These are phyloP conservation scores for Platypus cylindrus DNA, from an alignment of 2,888 invertebrate genomes.

Conservation along the genomic window DNA sequence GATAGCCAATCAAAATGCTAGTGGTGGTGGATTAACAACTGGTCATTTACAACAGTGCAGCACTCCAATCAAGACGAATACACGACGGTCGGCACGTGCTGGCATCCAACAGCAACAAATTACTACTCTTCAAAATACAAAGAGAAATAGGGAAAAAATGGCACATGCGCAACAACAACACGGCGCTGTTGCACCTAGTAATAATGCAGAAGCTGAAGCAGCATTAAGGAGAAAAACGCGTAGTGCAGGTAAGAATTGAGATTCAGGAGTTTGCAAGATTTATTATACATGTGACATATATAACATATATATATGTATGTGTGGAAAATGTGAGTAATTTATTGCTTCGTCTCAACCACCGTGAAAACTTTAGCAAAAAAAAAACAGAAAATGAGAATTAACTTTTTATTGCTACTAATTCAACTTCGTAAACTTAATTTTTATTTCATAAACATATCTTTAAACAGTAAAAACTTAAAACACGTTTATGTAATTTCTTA, in stretches of 20 bases:
- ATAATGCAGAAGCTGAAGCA: slow-evolving; percentile 26
- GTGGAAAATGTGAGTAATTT: too few species aligned
- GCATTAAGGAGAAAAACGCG: slow-evolving; percentile 48
- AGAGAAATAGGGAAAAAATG: slow-evolving; percentile 6
- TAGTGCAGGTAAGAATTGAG: slow-evolving; percentile 52
- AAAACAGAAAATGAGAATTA: too few species aligned
- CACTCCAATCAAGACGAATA: slow-evolving; percentile 17
- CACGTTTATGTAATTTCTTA: too few species aligned
- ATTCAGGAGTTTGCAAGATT: too few species aligned
- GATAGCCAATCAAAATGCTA: slow-evolving; percentile 7
- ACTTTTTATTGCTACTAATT: too few species aligned
- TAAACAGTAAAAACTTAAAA: too few species aligned
- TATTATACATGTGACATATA: too few species aligned
- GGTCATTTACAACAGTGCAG: slow-evolving; percentile 16
- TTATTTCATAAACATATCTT: too few species aligned
- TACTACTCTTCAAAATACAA: slow-evolving; percentile 11
- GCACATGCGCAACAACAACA: slow-evolving; percentile 1
- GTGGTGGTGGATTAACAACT: slow-evolving; percentile 11
- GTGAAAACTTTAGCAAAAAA: too few species aligned
- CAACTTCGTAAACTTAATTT: too few species aligned
- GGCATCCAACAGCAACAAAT: slow-evolving; percentile 14
- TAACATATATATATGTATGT: too few species aligned
- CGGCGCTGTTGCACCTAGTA: slow-evolving; percentile 4
- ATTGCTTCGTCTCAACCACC: too few species aligned
- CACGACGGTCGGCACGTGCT: slow-evolving; percentile 15